phyloP scores from a whole-genome alignment of 2,113 vertebrate species.

The Murina feae region DNA sequence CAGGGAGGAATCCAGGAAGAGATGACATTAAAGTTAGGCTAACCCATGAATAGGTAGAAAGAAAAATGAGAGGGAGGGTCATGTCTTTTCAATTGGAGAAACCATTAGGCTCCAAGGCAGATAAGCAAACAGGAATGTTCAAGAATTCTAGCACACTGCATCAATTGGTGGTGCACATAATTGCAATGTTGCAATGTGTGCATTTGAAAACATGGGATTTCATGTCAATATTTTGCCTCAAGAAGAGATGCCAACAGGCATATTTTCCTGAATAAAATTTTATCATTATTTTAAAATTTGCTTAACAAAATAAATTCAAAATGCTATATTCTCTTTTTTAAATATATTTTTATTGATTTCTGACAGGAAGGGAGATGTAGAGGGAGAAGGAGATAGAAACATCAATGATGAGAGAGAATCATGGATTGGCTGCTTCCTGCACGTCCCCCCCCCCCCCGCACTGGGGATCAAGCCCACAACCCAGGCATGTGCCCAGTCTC shows the following conservation, averaged over 20 bases:
- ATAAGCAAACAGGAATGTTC: neutral
- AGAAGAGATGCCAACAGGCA: neutral
- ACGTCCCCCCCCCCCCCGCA: too few relatives aligned
- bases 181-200: neutral
- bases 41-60: neutral
- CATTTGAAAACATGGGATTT: conserved; percentile 7
- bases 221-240: neutral
- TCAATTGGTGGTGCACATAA: neutral
- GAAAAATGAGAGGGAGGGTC: neutral
- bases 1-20: neutral
- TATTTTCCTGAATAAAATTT: neutral
- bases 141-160: neutral
- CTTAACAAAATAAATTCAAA: neutral
- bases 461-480: too few relatives aligned
- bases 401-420: too few relatives aligned
- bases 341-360: too few relatives aligned
- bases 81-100: neutral
- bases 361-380: too few relatives aligned
- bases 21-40: neutral
- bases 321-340: neutral
- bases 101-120: neutral
- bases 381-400: too few relatives aligned
- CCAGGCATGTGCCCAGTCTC: too few relatives aligned
- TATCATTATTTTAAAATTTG: neutral
- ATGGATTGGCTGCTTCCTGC: too few relatives aligned